Percentiles rank a stretch among this genome's conserved stretches.
Conservation (phyloP, 1,140 invertebrate genomes). For the Drusus annulatus region DNA sequence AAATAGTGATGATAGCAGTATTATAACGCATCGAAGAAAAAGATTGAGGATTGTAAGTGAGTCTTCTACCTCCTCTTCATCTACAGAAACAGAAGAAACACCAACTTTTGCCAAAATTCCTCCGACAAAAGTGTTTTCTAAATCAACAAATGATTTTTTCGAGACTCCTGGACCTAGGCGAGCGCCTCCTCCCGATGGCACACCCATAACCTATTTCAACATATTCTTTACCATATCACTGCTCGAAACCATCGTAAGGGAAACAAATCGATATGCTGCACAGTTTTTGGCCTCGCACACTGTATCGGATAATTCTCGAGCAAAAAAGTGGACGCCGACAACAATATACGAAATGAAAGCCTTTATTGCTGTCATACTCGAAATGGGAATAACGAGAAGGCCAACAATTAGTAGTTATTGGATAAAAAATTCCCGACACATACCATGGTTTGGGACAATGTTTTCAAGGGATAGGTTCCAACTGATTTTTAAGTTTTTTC, state of each 20-base stretch:
- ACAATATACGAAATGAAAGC: too few relatives aligned
- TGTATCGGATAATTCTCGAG: conserved; percentile 44
- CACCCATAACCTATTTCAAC: conserved; percentile 54
- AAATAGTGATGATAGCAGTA: conserved; percentile 41
- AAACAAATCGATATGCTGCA: conserved; percentile 46
- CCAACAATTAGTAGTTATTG: conserved; percentile 58
- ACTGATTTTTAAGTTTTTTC: conserved; percentile 58
- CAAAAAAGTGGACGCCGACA: conserved; percentile 44
- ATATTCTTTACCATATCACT: conserved; percentile 50
- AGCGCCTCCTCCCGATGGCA: conserved; percentile 43
- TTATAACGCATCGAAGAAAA: conserved; percentile 38
- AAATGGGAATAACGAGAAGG: conserved; percentile 59
- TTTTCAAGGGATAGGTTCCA: conserved; percentile 59
- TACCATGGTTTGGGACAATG: conserved; percentile 61
- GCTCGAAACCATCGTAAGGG: conserved; percentile 40
- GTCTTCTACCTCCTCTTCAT: conserved; percentile 44
- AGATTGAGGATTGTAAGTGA: conserved; percentile 40
- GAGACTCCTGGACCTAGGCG: conserved; percentile 53
- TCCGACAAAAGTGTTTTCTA: conserved; percentile 45
- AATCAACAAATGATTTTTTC: conserved; percentile 44
- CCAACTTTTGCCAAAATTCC: conserved; percentile 41
- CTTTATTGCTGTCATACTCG: conserved; percentile 55
- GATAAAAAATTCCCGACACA: conserved; percentile 56
- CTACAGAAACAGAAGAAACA: conserved; percentile 43
- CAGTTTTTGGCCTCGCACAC: conserved; percentile 46